Base-by-base conservation (phyloP, 2,888 invertebrate species). In the Leuctra nigra region DNA sequence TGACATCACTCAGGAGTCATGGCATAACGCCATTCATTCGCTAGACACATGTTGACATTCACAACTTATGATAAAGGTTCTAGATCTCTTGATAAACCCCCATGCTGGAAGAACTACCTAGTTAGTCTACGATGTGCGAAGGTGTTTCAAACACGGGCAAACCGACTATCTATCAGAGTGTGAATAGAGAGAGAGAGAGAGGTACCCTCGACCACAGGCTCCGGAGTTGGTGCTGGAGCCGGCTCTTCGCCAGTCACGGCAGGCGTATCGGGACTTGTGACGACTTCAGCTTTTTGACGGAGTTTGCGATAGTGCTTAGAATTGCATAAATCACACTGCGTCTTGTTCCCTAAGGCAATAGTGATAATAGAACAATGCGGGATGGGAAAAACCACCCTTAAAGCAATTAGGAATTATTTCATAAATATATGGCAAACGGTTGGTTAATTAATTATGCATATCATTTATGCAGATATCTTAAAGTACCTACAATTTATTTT, bases 241-340 rank as follows among this genome's bases (percentile, higher is more conserved):
- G 16, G 20, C 44, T 29, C 20, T 58, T 70, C 71, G 57, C 66
- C 66, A 61, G 60, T 59, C 65, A 63, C 64, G 22, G 16, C 18
- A 20, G 50, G 33, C 50, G 13, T 13, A 7, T 4, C 2, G 35
- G 16, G 3, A 14, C 20, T 35, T n/a, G 14, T 2, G 1, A n/a
- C 68, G 65, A 77, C 73, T 70, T 79, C 77, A 70, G 83, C 82
- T 80, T 83, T 85, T 71, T 78, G 73, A 61, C 78, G 77, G 66
- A 78, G 74, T 75, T 81, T 88, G 77, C 84, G 83, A 73, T 78
- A 77, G 67, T 81, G 78, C 76, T 86, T 87, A 66, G 85, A 79
- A 77, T 78, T 84, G 82, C 91, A 91, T 73, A 86, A 78, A 75
- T 90, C 89, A 76, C 91, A 91, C 73, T 87, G 81, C 68, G 89